Evolutionary conservation across 2,888 invertebrate species (phyloP), one percentile per base, ranked within the genome.

Genomic region (Spisula solida): DNA sequence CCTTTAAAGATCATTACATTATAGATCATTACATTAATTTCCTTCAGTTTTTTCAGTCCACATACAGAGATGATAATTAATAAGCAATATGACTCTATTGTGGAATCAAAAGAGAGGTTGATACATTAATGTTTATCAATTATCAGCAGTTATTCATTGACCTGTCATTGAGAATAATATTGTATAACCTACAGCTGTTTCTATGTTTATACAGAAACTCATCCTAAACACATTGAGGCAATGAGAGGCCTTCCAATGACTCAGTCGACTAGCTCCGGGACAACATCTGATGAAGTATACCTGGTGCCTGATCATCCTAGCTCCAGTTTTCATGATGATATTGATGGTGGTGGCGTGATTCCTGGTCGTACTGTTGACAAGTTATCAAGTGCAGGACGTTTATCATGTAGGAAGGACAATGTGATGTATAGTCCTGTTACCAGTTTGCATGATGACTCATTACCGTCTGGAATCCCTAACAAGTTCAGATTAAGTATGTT

Each of bases 201-300:
- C 20, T 34, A 16, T 56, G 29, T 79, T 55, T 85, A 66, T 66
- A 78, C 86, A 92, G 92, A 90, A 47, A 92, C 92, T 2, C 56
- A 56, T 60, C 85, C 87, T 0, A 90, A 91, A 79, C 70, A 86
- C 20, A 47, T 89, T 0, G 88, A 91, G 48, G 83, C 85, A 25
- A 85, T 87, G 55, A 70, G 75, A n/a, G 79, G 66, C 29, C 48
- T 86, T 66, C 87, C 82, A 20, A 16, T 34, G 16, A 31, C 75
- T 75, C 34, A 34, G 8, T 89, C 90, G 6, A 29, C 48, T 29
- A 91, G 88, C 70, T 91, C 92, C 18, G 88, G 87, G n/a, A 85
- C 90, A 6, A 87, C 87, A 1, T 90, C 92, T n/a, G 92, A 91
- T 83, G 90, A 92, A 6, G 78, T 90, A 6, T 90, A 81, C 70